Percentiles rank a stretch among this genome's conserved stretches.
Conservation (phyloP, 2,888 invertebrate genomes). For the Ennomos fuscantarius region DNA sequence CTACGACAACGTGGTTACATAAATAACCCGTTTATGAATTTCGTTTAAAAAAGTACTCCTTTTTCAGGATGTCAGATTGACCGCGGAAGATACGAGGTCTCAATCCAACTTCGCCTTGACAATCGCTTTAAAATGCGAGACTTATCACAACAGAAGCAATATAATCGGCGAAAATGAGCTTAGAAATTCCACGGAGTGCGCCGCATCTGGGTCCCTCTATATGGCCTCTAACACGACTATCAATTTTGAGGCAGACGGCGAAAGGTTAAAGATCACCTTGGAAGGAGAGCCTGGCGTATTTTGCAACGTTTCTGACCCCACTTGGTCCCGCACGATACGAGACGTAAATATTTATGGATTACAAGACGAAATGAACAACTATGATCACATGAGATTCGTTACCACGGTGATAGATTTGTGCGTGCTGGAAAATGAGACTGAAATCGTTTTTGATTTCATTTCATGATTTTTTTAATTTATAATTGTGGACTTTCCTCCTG, state of each 20-base stretch:
- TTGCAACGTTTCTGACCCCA: slow-evolving; percentile 47
- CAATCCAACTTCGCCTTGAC: slow-evolving; percentile 58
- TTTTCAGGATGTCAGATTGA: slow-evolving; percentile 55
- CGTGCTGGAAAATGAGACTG: slow-evolving; percentile 39
- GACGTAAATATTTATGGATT: slow-evolving; percentile 70
- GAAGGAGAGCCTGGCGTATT: slow-evolving; percentile 53
- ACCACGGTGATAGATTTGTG: slow-evolving; percentile 59
- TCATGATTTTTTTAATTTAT: not conserved
- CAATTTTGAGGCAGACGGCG: slow-evolving; percentile 54
- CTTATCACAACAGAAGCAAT: slow-evolving; percentile 34
- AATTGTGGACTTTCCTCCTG: too few species aligned
- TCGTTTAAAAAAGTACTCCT: not conserved
- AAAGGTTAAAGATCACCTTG: slow-evolving; percentile 52
- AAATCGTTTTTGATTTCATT: slow-evolving; percentile 40
- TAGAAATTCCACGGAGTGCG: slow-evolving; percentile 36
- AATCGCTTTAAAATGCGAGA: slow-evolving; percentile 64
- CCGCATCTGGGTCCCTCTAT: slow-evolving; percentile 62
- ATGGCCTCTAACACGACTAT: slow-evolving; percentile 56
- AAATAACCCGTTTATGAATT: not conserved
- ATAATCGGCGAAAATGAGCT: slow-evolving; percentile 3
- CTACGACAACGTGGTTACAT: too few species aligned
- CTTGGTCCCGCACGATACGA: slow-evolving; percentile 52
- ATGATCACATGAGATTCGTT: slow-evolving; percentile 59
- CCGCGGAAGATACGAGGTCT: slow-evolving; percentile 63
- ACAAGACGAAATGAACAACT: slow-evolving; percentile 67